Evolutionary conservation across 2,888 invertebrate genomes (phyloP), one percentile per base, ranked within the genome.

Genomic region (Synergus umbraculus): DNA sequence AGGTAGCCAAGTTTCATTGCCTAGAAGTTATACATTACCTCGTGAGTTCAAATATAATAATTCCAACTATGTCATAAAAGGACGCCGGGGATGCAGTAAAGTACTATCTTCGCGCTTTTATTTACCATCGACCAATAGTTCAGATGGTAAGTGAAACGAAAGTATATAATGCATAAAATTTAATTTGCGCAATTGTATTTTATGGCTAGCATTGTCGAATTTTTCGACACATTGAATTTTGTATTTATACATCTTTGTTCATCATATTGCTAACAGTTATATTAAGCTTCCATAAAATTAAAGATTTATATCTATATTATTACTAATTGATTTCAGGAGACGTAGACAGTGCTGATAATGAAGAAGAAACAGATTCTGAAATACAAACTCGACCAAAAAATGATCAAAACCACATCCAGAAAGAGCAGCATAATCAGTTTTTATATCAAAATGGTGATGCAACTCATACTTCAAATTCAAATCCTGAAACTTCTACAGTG

Each of bases 1-100:
- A 76, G 92, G 92, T 54, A 92, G 92, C 91, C 95, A 97, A 94
- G 94, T 97, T 85, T 97, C 97, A 2, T 92, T 97, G 78, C 97
- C 97, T 0, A 94, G 97, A 37, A 97, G 97, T 44, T 97, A 97
- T 91, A 97, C 97, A 0, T 92, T 97, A 76, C 97, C 97, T 1
- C 94, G 97, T 18, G 97, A 97, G 92, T 97, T 97, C 92, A 96
- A 96, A 88, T 97, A 97, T 93, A 89, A 90, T 80, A 88, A 89
- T 82, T 84, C 88, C n/a, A 88, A 86, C 49, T 88, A 88, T 78
- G 84, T 81, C 7, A 85, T 84, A 41, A 89, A 92, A 78, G 93
- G 93, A 54, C 90, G 94, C 83, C 93, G 95, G 84, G 93, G 95
- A 81, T 93, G 95, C 83, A 92, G 94, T 79, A 95, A 96, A 90